Percentiles rank a stretch among this genome's conserved stretches.
phyloP scores from a whole-genome alignment of 2,113 vertebrate genomes.

The Grammomys dolichurus region DNA sequence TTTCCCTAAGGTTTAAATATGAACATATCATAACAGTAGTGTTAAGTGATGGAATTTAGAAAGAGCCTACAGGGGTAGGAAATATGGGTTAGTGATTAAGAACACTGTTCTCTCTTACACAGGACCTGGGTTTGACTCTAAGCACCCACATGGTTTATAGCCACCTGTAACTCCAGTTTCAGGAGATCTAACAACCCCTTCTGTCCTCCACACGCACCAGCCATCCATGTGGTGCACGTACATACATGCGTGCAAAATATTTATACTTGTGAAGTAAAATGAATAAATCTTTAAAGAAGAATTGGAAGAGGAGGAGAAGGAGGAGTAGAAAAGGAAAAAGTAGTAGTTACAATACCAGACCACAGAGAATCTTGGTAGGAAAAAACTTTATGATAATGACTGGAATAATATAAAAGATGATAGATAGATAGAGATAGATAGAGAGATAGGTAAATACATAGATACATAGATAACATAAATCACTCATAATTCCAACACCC shows the following conservation, averaged over 20 bases:
- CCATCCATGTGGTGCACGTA: background rate
- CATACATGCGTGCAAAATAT: background rate
- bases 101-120: background rate
- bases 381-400: constrained; percentile 30
- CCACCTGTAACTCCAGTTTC: background rate
- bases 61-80: background rate
- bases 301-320: background rate
- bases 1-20: background rate
- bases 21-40: background rate
- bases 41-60: constrained; percentile 17
- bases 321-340: too few species aligned
- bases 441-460: background rate
- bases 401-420: background rate
- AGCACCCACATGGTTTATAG: background rate
- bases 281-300: background rate
- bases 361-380: background rate
- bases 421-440: background rate
- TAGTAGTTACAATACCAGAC: background rate
- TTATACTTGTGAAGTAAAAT: background rate
- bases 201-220: background rate
- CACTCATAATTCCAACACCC: background rate
- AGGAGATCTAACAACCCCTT: background rate
- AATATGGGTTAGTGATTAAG: background rate
- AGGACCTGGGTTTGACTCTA: background rate
- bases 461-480: background rate